Conservation (phyloP, 2,113 vertebrate genomes). For the Calidris pygmaea region DNA sequence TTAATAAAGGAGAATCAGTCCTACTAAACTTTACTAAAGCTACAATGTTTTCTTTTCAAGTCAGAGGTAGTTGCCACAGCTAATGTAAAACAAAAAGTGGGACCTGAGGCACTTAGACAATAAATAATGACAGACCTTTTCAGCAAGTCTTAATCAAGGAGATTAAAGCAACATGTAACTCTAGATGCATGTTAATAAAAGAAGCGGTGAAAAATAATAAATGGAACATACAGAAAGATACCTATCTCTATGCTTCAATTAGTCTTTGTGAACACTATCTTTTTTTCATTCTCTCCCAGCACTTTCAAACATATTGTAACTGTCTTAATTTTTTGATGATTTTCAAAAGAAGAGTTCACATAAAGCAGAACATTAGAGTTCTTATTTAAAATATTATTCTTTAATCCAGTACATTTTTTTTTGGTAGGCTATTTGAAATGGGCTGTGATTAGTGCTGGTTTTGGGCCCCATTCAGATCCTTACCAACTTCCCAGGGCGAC, state of each 20-base stretch:
- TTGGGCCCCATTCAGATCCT: neutral
- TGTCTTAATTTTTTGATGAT: neutral
- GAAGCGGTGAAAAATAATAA: slow-evolving; percentile 79
- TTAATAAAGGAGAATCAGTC: neutral
- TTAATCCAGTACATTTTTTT: neutral
- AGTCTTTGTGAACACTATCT: slow-evolving; percentile 63
- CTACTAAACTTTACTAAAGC: slow-evolving; percentile 39
- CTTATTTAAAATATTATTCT: slow-evolving; percentile 11
- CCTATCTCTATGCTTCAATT: slow-evolving; percentile 70
- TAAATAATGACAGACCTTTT: slow-evolving; percentile 84
- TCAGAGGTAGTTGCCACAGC: slow-evolving; percentile 42
- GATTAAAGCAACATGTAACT: slow-evolving; percentile 85
- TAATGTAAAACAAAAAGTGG: slow-evolving; percentile 65
- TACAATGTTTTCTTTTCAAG: slow-evolving; percentile 54
- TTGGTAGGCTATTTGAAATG: neutral
- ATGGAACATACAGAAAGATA: slow-evolving; percentile 66
- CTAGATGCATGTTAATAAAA: slow-evolving; percentile 84
- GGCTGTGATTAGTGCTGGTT: neutral
- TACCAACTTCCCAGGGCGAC: slow-evolving; percentile 58
- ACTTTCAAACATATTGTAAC: slow-evolving; percentile 78
- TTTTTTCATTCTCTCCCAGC: slow-evolving; percentile 73
- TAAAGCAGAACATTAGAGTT: neutral
- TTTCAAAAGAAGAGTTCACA: slow-evolving; percentile 22
- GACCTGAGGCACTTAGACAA: slow-evolving; percentile 74
- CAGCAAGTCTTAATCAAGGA: slow-evolving; percentile 87